These are phyloP conservation scores for Tetanocera ferruginea DNA, from an alignment of 2,888 invertebrate species.

Conservation along the genomic window DNA sequence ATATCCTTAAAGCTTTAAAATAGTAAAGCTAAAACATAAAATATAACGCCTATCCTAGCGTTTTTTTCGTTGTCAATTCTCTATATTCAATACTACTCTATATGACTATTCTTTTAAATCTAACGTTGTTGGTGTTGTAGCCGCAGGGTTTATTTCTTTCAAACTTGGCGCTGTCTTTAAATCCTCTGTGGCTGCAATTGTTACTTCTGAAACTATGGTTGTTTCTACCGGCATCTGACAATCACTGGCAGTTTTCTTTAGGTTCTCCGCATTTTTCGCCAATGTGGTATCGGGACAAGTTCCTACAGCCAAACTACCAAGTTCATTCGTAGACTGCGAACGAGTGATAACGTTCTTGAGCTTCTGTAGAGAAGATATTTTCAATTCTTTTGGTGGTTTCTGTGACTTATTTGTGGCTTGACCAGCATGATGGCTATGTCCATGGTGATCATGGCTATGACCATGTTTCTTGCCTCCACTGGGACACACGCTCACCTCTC, in stretches of 20 bases:
- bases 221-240: not conserved
- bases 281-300: not conserved
- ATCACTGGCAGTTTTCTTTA: not conserved
- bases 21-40: too few relatives aligned
- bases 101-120: not conserved
- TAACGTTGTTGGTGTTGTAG: not conserved
- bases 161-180: not conserved
- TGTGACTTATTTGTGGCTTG: constrained; percentile 18
- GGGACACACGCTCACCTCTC: constrained; percentile 56
- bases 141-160: not conserved
- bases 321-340: not conserved
- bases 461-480: constrained; percentile 34
- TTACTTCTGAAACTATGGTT: not conserved
- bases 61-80: not conserved
- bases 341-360: constrained; percentile 13
- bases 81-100: too few relatives aligned
- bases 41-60: too few relatives aligned
- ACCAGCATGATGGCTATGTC: constrained; percentile 22
- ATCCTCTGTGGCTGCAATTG: not conserved
- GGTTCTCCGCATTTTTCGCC: not conserved
- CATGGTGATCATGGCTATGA: constrained; percentile 30
- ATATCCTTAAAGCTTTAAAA: too few relatives aligned
- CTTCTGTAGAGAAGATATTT: constrained; percentile 47
- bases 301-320: not conserved
- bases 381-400: constrained; percentile 51